Percentiles rank a stretch among this genome's conserved stretches.
Evolutionary conservation across 1,140 invertebrate species (phyloP).

Genomic region (Zaprionus nigranus): DNA sequence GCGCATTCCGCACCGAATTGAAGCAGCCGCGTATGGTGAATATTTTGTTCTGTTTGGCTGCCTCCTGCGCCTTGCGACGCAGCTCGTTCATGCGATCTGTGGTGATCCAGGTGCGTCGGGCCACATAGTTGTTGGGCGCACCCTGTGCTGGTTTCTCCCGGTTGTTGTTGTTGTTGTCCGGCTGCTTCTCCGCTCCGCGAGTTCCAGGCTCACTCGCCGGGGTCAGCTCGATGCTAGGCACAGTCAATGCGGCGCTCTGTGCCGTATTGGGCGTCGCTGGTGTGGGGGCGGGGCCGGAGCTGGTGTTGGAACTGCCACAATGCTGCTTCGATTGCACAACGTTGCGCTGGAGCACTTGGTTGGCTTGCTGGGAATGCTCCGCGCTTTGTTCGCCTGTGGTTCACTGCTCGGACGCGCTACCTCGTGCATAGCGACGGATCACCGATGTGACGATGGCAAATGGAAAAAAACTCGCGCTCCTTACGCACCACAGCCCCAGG

Average conservation of each 20-base stretch:
- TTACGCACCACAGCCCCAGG: conserved; percentile 9
- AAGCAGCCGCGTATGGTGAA: conserved; percentile 85
- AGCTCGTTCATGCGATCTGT: conserved; percentile 85
- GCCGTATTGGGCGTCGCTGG: conserved; percentile 26
- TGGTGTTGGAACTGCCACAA: conserved; percentile 2
- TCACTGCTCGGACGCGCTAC: conserved; percentile 62
- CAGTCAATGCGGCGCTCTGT: conserved; percentile 24
- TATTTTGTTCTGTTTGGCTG: conserved; percentile 85
- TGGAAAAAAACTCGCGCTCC: conserved; percentile 23
- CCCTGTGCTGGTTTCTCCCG: conserved; percentile 55
- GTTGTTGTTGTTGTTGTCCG: conserved; percentile 51
- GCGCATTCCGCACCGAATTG: conserved; percentile 84
- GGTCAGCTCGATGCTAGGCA: conserved; percentile 63
- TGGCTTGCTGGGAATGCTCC: conserved; percentile 6
- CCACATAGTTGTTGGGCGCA: conserved; percentile 70
- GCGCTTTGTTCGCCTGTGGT: conserved; percentile 52
- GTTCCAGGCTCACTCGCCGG: conserved; percentile 45
- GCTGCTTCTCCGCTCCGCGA: neutral
- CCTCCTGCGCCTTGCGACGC: conserved; percentile 85
- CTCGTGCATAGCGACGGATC: conserved; percentile 68
- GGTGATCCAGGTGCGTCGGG: conserved; percentile 84
- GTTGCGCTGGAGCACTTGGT: conserved; percentile 63
- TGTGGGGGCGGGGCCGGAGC: conserved; percentile 44
- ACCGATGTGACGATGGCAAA: neutral
- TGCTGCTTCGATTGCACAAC: conserved; percentile 38